These are phyloP conservation scores for Phoxinus dragarum DNA, from an alignment of 2,797 vertebrate species.

Conservation along the genomic window DNA sequence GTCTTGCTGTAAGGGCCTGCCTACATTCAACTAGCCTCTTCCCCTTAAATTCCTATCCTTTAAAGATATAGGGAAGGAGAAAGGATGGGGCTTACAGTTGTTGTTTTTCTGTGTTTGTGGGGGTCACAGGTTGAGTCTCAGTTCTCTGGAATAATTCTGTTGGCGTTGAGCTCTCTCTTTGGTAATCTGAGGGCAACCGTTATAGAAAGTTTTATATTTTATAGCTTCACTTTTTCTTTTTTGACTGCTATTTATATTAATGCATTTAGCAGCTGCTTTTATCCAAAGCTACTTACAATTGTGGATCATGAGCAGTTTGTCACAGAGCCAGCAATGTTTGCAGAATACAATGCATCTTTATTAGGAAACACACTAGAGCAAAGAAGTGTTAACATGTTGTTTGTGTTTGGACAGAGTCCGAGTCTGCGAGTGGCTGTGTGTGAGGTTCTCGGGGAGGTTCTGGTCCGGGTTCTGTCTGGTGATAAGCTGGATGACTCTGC, in stretches of 20 bases:
- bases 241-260: too few relatives aligned
- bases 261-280: too few relatives aligned
- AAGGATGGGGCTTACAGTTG: constrained; percentile 57
- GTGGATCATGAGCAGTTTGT: neutral
- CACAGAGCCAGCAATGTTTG: neutral
- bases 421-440: constrained; percentile 90
- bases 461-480: constrained; percentile 87
- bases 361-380: neutral
- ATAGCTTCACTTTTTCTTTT: neutral
- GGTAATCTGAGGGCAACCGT: constrained; percentile 54
- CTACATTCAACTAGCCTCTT: constrained; percentile 72
- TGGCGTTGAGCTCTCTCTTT: constrained; percentile 64
- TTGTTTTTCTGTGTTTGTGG: constrained; percentile 50
- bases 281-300: neutral
- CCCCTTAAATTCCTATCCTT: constrained; percentile 32
- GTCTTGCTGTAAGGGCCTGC: constrained; percentile 90
- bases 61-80: constrained; percentile 51
- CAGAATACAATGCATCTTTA: neutral
- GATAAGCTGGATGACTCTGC: constrained; percentile 86
- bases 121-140: constrained; percentile 52
- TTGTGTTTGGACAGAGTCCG: constrained; percentile 79
- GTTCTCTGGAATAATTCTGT: constrained; percentile 61
- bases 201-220: neutral
- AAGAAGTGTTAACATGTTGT: neutral
- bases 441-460: constrained; percentile 87